phyloP scores from a whole-genome alignment of 2,113 vertebrate species.

The Cyprinus carpio region DNA sequence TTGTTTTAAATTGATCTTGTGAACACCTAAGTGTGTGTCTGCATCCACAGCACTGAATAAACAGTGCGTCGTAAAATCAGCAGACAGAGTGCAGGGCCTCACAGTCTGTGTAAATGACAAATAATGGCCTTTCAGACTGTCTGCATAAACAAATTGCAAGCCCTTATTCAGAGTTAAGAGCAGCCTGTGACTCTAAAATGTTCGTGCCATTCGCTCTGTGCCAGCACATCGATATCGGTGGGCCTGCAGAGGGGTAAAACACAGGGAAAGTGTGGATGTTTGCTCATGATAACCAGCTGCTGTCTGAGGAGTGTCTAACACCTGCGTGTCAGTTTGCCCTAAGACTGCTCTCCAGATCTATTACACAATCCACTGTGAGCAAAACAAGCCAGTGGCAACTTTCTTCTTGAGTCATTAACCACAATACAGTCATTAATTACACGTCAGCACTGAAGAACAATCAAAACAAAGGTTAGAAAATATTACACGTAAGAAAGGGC shows the following conservation, averaged over 20 bases:
- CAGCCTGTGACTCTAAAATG: conserved; percentile 17
- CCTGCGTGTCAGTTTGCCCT: conserved; percentile 68
- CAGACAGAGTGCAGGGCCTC: conserved; percentile 42
- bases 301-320: conserved; percentile 61
- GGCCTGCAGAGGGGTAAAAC: conserved; percentile 5
- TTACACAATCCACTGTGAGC: conserved; percentile 34
- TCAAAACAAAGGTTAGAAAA: background rate
- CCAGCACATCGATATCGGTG: conserved; percentile 14
- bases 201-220: conserved; percentile 1
- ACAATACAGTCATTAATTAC: conserved; percentile 3
- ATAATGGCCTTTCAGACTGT: conserved; percentile 43
- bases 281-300: conserved; percentile 43
- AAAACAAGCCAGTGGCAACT: background rate
- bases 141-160: conserved; percentile 40
- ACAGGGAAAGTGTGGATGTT: conserved; percentile 34
- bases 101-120: conserved; percentile 49
- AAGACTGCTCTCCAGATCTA: conserved; percentile 39
- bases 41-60: conserved; percentile 42
- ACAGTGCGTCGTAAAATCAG: conserved; percentile 55
- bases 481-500: background rate
- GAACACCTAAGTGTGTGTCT: conserved; percentile 14
- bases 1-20: background rate
- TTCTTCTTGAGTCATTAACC: conserved; percentile 26
- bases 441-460: background rate
- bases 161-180: conserved; percentile 52